These are phyloP conservation scores for Ptychobarbus kaznakovi DNA, from an alignment of 2,797 vertebrate species.

Conservation along the genomic window DNA sequence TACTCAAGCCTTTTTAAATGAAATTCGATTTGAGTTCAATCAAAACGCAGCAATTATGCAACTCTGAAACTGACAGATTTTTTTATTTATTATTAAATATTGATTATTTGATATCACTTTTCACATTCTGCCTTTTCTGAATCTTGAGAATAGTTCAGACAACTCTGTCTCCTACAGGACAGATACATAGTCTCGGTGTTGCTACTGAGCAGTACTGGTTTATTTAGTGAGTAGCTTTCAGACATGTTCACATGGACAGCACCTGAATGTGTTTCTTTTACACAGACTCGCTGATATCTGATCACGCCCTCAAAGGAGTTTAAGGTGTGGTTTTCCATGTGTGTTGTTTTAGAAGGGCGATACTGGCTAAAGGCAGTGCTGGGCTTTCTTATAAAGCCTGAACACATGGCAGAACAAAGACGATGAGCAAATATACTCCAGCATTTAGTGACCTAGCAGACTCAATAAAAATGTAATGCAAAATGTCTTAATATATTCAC, in stretches of 20 bases:
- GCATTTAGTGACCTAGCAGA: background rate
- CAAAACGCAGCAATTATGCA: background rate
- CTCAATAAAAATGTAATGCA: background rate
- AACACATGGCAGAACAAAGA: constrained; percentile 28
- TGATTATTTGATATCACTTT: background rate
- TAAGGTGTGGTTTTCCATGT: constrained; percentile 1
- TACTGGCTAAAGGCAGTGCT: background rate
- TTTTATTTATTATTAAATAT: no score
- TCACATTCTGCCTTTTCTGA: background rate
- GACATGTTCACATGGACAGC: background rate
- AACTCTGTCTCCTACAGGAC: background rate
- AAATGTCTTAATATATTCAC: background rate
- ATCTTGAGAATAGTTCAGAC: background rate
- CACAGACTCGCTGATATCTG: background rate
- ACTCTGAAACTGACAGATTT: background rate
- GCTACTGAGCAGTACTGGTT: background rate
- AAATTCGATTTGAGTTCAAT: background rate
- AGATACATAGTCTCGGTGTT: background rate
- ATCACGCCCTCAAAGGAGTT: background rate
- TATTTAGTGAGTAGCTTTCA: background rate
- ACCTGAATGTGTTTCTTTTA: constrained; percentile 17
- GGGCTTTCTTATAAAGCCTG: background rate
- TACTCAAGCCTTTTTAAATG: background rate
- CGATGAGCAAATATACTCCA: constrained; percentile 10
- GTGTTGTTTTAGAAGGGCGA: constrained; percentile 24